A percentile compares a stretch with the other conserved stretches of the same genome.
Conservation (phyloP, 1,140 invertebrate genomes). For the Conus ventricosus region DNA sequence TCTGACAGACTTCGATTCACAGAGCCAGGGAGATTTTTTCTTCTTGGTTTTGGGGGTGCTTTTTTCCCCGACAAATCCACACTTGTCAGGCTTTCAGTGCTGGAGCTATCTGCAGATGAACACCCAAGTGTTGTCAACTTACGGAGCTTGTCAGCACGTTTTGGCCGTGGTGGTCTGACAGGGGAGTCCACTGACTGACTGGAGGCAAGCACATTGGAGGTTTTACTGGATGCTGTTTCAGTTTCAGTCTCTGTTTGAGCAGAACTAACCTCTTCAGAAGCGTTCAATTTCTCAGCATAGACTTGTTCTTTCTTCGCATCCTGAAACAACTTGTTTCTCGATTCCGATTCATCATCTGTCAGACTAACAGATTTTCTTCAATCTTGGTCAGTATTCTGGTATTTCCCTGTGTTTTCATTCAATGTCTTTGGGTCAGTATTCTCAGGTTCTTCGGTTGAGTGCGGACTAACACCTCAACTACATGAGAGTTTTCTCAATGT, state of each 20-base stretch:
- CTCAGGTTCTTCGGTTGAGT: neutral
- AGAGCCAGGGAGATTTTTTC: constrained; percentile 42
- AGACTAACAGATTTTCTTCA: too few relatives aligned
- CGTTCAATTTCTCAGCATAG: constrained; percentile 54
- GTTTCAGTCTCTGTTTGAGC: neutral
- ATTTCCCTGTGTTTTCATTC: neutral
- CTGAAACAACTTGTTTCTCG: neutral
- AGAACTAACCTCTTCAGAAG: constrained; percentile 41
- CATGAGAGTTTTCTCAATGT: too few relatives aligned
- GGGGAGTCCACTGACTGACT: constrained; percentile 37
- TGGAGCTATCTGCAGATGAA: constrained; percentile 39
- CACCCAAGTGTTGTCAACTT: constrained; percentile 16
- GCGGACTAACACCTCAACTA: neutral
- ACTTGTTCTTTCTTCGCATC: constrained; percentile 43
- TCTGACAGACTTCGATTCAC: constrained; percentile 52
- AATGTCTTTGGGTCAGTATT: neutral
- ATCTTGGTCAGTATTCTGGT: neutral
- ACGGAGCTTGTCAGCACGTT: constrained; percentile 41
- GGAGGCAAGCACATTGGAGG: neutral
- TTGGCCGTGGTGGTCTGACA: constrained; percentile 52
- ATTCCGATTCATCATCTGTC: too few relatives aligned
- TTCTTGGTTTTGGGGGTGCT: constrained; percentile 59
- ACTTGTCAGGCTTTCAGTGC: constrained; percentile 40
- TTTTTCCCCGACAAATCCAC: constrained; percentile 40
- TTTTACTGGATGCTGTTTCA: neutral